Base-by-base conservation (phyloP, 2,113 vertebrate genomes). In the Salvelinus fontinalis region DNA sequence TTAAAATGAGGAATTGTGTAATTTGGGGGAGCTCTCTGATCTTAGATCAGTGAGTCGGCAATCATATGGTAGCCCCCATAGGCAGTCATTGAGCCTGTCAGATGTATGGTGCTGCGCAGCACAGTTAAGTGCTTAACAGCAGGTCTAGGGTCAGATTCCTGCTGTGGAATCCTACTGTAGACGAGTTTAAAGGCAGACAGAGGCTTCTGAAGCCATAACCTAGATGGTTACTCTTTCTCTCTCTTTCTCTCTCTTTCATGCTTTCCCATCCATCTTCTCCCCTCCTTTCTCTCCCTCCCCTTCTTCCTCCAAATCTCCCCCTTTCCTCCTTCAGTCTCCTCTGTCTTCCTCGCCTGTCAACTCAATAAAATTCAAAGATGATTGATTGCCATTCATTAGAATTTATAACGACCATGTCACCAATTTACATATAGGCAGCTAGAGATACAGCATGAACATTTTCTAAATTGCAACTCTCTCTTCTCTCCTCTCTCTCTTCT, bases 331-430 rank as follows among this genome's bases (percentile, higher is more conserved):
- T 85, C 67, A 74, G 79, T 74, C 75, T 65, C 22, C 65, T 54
- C 73, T 60, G 11, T 73, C 31, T 27, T 73, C 79, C 67, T 76
- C 39, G 75, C 22, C 66, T 81, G 71, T 78, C 51, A 54, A 64
- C 67, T 65, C 9, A 66, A 49, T 64, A 74, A 8, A 79, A 12
- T 79, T 81, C 75, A 75, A 76, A 14, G 13, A 57, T 79, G 57
- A 71, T 81, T 77, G 79, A 79, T 31, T 79, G 83, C 75, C 78
- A 81, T 73, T 77, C 75, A 84, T 75, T 81, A 71, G 65, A 79
- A 82, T 86, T 79, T 75, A 84, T 77, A 84, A 90, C 83, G 80
- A 81, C 72, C 14, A 54, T 54, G 57, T 62, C 59, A 62, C 84
- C 79, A 82, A 62, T 22, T n/a, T 22, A 62, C 59, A 57, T 20